These are phyloP conservation scores for Zygaena filipendulae DNA, from an alignment of 2,888 invertebrate species.

Conservation along the genomic window DNA sequence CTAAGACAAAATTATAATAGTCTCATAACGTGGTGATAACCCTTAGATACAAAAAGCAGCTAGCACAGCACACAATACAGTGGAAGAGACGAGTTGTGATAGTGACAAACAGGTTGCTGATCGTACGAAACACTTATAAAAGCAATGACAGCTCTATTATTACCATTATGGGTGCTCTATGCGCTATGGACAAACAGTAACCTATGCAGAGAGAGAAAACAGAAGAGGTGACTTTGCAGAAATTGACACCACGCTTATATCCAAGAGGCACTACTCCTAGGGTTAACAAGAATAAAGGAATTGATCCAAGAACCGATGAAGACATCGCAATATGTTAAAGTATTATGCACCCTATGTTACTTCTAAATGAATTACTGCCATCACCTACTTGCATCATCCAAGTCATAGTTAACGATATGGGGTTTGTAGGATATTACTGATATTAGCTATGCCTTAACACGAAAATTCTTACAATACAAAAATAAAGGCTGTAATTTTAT, in stretches of 20 bases:
- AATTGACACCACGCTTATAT: no score
- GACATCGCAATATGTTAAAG: slow-evolving; percentile 61
- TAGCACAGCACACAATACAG: slow-evolving; percentile 68
- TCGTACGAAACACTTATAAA: slow-evolving; percentile 64
- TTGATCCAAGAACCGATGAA: slow-evolving; percentile 43
- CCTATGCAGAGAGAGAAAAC: slow-evolving; percentile 56
- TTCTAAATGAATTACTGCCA: no score
- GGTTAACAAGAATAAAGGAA: no score
- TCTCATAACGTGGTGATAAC: slow-evolving; percentile 59
- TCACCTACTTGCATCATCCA: no score
- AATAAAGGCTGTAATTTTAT: no score
- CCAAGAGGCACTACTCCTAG: no score
- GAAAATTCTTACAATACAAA: no score
- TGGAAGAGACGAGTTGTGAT: slow-evolving; percentile 66
- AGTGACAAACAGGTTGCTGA: slow-evolving; percentile 63
- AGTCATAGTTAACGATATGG: no score
- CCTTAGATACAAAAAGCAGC: slow-evolving; percentile 69
- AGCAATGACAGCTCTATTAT: slow-evolving; percentile 70
- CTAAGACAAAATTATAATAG: slow-evolving; percentile 51
- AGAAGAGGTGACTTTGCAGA: slow-evolving; percentile 1
- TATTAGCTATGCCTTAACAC: no score
- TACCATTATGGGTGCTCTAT: slow-evolving; percentile 62
- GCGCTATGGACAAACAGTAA: slow-evolving; percentile 37
- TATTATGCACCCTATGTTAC: slow-evolving; percentile 62
- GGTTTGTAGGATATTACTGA: no score